Evolutionary conservation across 2,888 invertebrate species (phyloP).

Genomic region (Drosophila barbarae): DNA sequence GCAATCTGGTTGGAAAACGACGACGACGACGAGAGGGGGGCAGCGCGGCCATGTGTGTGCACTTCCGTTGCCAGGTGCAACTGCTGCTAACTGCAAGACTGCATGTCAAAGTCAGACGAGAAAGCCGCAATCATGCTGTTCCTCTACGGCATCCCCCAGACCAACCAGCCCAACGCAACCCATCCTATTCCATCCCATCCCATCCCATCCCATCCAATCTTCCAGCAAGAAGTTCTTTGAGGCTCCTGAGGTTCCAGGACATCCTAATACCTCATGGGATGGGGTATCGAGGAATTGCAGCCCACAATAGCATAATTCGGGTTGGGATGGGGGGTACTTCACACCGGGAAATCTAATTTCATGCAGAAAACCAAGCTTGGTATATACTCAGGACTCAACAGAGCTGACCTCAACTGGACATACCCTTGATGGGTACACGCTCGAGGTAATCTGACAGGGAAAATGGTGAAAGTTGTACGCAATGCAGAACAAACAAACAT

Average conservation of each 20-base stretch:
- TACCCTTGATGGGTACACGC: slow-evolving; percentile 1
- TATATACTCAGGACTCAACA: neutral
- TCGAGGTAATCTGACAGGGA: slow-evolving; percentile 6
- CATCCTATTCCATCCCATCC: too few relatives aligned
- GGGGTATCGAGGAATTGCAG: neutral
- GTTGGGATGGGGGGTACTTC: neutral
- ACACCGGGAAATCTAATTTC: slow-evolving; percentile 7
- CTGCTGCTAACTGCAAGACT: slow-evolving; percentile 29
- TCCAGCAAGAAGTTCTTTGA: slow-evolving; percentile 7
- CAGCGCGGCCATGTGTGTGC: slow-evolving; percentile 18
- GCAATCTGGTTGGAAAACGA: slow-evolving; percentile 7
- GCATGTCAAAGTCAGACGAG: slow-evolving; percentile 50
- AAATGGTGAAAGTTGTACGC: slow-evolving; percentile 13
- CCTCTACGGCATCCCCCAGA: slow-evolving; percentile 13
- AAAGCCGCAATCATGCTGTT: slow-evolving; percentile 57
- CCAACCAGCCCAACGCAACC: neutral
- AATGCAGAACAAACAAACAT: slow-evolving; percentile 2
- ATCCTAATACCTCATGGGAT: neutral
- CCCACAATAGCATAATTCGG: slow-evolving; percentile 1
- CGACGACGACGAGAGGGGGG: neutral
- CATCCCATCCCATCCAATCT: neutral
- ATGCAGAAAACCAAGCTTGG: neutral
- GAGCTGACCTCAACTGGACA: slow-evolving; percentile 6
- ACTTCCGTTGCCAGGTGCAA: slow-evolving; percentile 44
- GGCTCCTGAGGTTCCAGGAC: neutral